These are phyloP conservation scores for Julus scandinavius DNA, from an alignment of 2,888 invertebrate species.

Conservation along the genomic window DNA sequence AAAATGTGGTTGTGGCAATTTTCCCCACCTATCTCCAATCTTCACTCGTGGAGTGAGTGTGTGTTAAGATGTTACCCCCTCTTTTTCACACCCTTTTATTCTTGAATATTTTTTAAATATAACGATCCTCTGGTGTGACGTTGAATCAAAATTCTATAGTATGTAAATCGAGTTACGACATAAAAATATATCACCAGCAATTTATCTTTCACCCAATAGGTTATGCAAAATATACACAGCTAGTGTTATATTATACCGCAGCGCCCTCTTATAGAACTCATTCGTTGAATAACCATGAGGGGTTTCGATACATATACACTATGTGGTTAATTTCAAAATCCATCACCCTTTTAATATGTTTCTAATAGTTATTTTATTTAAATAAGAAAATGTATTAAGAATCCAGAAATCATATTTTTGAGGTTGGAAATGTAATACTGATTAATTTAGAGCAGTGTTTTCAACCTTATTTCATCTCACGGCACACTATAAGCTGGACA, in stretches of 20 bases:
- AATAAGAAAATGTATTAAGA: too few relatives aligned
- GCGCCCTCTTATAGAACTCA: background rate
- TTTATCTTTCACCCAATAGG: constrained; percentile 24
- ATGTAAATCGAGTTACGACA: constrained; percentile 36
- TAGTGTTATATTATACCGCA: background rate
- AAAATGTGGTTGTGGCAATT: constrained; percentile 30
- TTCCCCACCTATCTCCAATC: constrained; percentile 1
- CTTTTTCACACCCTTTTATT: background rate
- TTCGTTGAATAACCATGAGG: background rate
- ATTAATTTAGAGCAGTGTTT: too few relatives aligned
- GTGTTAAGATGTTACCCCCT: constrained; percentile 40
- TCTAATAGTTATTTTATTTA: too few relatives aligned
- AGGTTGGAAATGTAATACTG: too few relatives aligned
- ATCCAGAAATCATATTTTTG: too few relatives aligned
- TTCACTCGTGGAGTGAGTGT: constrained; percentile 43
- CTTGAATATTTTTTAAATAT: constrained; percentile 44
- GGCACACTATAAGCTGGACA: too few relatives aligned
- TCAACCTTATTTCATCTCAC: too few relatives aligned
- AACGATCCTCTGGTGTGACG: constrained; percentile 41
- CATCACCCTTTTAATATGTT: too few relatives aligned
- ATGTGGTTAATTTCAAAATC: too few relatives aligned
- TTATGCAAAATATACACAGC: background rate
- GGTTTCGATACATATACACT: too few relatives aligned
- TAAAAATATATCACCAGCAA: constrained; percentile 45
- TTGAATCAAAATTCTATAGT: constrained; percentile 43